Percentiles rank a stretch among this genome's conserved stretches.
phyloP scores from a whole-genome alignment of 2,797 vertebrate species.

The Margarornis squamiger region DNA sequence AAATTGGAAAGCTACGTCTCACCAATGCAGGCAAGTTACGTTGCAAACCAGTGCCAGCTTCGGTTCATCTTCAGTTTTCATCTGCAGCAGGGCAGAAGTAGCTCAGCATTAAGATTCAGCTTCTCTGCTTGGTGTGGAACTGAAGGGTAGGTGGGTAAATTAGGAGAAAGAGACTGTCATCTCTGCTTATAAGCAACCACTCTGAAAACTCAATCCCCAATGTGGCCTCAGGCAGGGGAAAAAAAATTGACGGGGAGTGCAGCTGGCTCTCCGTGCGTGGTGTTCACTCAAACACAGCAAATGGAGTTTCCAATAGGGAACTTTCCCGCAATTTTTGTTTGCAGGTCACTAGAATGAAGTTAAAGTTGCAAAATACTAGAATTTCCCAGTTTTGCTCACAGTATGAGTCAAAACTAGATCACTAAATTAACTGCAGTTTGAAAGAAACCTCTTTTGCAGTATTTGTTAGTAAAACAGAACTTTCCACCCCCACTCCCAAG shows the following conservation, averaged over 20 bases:
- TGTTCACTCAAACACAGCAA: neutral
- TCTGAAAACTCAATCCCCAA: neutral
- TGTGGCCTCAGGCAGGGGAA: accelerated
- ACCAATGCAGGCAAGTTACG: neutral
- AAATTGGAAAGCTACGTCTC: neutral
- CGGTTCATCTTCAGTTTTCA: neutral
- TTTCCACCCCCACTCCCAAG: neutral
- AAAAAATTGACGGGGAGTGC: neutral
- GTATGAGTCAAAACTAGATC: constrained; percentile 8
- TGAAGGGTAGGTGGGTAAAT: neutral
- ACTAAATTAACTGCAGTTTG: neutral
- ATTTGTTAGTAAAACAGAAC: neutral
- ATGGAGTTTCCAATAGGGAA: neutral
- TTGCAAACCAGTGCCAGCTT: neutral
- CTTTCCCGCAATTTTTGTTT: constrained; percentile 6
- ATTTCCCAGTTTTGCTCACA: neutral
- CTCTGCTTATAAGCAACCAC: neutral
- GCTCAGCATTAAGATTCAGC: neutral
- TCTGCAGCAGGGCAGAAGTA: neutral
- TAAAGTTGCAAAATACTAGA: constrained; percentile 10
- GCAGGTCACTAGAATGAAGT: neutral
- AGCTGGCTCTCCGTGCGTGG: accelerated
- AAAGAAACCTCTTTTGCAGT: neutral
- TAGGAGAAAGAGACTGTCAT: neutral
- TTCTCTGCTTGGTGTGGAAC: neutral